Base-by-base conservation (phyloP, 2,113 vertebrate genomes). In the Pica pica region DNA sequence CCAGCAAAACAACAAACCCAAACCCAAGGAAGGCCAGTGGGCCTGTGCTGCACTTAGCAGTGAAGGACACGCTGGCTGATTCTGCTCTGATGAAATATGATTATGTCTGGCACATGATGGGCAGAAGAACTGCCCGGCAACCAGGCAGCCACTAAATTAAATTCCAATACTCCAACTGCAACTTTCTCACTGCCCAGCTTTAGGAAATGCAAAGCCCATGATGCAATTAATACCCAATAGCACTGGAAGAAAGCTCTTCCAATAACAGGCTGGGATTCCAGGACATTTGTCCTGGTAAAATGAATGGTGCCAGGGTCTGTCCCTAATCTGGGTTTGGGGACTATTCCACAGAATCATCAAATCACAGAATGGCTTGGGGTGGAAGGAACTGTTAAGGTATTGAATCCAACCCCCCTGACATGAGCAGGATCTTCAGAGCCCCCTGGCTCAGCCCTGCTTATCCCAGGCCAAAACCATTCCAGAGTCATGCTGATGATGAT, bases 81-180 rank as follows among this genome's bases (percentile, higher is more conserved):
- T 64, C 57, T 93, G 74, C 61, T 90, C 83, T 78, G 86, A 83
- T 67, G 86, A 93, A 95, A 91, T 94, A 64, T 64, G 83, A 92
- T 94, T 90, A 75, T 2, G 1, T 80, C 83, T 82, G 79, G 79
- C 5, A 0, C 52, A 63, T 2, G 1, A 64, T 8, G 57, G 83
- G 64, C 83, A 92, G 86, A 83, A 90, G 87, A 93, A 23, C 63
- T 83, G 50, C 86, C 60, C 19, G 16, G 87, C 94, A 93, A 46
- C 79, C 90, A 93, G 73, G 73, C 93, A 96, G 85, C 64, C 35
- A 19, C 87, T 55, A 78, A 89, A 96, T 95, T 93, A 50, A 91
- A 94, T 93, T 89, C 65, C 52, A 41, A 30, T 83, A 82, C 55
- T 95, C 70, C 90, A 79, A 19, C 21, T 87, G 82, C 83, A 92